Evolutionary conservation across 2,797 vertebrate species (phyloP), one percentile per base, ranked within the genome.

Genomic region (Megaceryle alcyon): DNA sequence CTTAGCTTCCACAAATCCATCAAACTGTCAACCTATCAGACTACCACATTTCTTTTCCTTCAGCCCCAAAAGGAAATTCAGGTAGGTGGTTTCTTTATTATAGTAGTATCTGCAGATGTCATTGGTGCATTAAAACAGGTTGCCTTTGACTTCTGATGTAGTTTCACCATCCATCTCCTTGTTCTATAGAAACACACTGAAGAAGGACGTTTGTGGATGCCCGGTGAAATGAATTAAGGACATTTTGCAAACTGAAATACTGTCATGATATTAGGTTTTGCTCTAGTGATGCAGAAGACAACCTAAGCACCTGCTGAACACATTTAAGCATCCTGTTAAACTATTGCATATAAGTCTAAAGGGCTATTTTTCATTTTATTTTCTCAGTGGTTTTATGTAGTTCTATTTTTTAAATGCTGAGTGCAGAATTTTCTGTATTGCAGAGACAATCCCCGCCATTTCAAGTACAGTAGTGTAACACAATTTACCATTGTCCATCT

Each of bases 321-420:
- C 4, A 43, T 53, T 69, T 77, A 65, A 69, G 6, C 4, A 51
- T 31, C 4, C 39, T 89, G 16, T 41, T 73, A 75, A 83, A 56
- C 7, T 4, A 17, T 23, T 68, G 33, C 31, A 14, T 37, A 4
- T 20, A 64, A 41, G 4, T 43, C 10, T 35, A 54, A 65, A 70
- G 5, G 66, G 5, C 53, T 8, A 23, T 51, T 60, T 83, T 87
- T 4, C 3, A 25, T 70, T 79, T 79, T 31, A 49, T 54, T 72
- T 72, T 7, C 21, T 77, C 11, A 2, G 1, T 54, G 23, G 11
- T 69, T 15, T 7, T 37, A 43, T 1, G 1, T 1, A 2, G 7
- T 23, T 72, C 15, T 37, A 11, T 43, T 64, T 84, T 84, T 61
- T 33, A 73, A 77, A 60, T 82, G 19, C 8, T 20, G 21, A 39